Evolutionary conservation across 2,888 invertebrate species (phyloP).

Genomic region (Auanema sp.): DNA sequence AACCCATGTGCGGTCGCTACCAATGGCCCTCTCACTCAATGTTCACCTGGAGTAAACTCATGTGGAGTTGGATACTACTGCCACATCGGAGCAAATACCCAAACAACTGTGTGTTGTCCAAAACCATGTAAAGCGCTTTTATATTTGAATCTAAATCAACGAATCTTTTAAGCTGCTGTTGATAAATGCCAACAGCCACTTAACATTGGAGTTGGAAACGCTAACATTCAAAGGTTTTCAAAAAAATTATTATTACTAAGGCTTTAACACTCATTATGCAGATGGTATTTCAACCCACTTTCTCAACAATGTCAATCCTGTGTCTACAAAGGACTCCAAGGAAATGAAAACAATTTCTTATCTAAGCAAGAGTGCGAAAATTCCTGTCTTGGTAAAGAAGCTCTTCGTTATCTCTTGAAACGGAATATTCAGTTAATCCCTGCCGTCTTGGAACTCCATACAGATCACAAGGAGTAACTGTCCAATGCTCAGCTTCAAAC

Average conservation of each 20-base stretch:
- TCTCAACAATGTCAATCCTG: constrained; percentile 58
- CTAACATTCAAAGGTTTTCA: constrained; percentile 57
- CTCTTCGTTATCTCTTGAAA: background rate
- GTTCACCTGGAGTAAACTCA: constrained; percentile 28
- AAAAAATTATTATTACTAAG: background rate
- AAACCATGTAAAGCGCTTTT: constrained; percentile 43
- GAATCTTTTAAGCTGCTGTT: constrained; percentile 40
- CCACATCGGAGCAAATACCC: constrained; percentile 57
- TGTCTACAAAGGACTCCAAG: constrained; percentile 53
- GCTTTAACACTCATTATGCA: constrained; percentile 15
- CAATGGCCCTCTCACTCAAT: constrained; percentile 35
- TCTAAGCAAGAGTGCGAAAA: constrained; percentile 55
- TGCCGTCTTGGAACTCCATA: constrained; percentile 60
- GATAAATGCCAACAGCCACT: constrained; percentile 62
- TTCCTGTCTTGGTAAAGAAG: constrained; percentile 36
- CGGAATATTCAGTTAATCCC: constrained; percentile 55
- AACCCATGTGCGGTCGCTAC: constrained; percentile 59
- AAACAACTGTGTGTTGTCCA: constrained; percentile 63
- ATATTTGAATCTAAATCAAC: too few relatives aligned
- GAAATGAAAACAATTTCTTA: constrained; percentile 61
- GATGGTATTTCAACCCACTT: constrained; percentile 62
- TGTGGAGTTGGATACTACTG: constrained; percentile 53
- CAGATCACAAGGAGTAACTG: constrained; percentile 53
- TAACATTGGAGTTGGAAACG: constrained; percentile 59
- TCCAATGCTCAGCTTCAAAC: constrained; percentile 55